Evolutionary conservation across 2,888 invertebrate species (phyloP).

Genomic region (Lamellibrachia satsuma): DNA sequence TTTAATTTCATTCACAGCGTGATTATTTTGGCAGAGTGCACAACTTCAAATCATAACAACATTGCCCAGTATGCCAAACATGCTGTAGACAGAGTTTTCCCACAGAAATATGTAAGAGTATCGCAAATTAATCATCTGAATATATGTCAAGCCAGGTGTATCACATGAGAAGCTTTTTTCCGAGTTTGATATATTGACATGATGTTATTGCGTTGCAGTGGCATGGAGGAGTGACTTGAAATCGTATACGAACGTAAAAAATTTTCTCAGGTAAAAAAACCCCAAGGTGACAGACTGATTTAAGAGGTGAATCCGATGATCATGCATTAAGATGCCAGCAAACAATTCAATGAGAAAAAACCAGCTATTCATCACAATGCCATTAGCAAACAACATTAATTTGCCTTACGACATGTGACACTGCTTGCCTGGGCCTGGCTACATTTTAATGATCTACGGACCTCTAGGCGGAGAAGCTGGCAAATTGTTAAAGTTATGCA

Average conservation of each 20-base stretch:
- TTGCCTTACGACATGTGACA: background rate
- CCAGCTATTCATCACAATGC: background rate
- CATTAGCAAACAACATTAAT: slow-evolving; percentile 11
- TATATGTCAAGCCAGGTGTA: background rate
- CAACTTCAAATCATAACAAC: background rate
- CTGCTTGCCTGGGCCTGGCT: background rate
- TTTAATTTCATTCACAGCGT: background rate
- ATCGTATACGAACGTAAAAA: background rate
- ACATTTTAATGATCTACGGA: background rate
- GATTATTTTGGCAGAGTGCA: background rate
- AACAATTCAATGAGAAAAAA: background rate
- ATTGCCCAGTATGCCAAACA: background rate
- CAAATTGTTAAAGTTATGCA: too few relatives aligned
- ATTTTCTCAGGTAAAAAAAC: background rate
- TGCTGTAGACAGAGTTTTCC: background rate
- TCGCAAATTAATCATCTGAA: background rate
- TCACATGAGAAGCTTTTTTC: slow-evolving; percentile 5
- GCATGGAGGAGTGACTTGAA: background rate
- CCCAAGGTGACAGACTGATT: background rate
- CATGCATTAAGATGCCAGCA: slow-evolving; percentile 3
- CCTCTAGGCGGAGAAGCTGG: background rate
- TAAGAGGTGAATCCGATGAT: background rate
- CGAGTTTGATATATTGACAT: background rate
- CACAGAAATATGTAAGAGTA: background rate
- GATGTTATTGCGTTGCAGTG: background rate